phyloP scores from a whole-genome alignment of 2,888 invertebrate genomes.

The Nephrotoma flavescens region DNA sequence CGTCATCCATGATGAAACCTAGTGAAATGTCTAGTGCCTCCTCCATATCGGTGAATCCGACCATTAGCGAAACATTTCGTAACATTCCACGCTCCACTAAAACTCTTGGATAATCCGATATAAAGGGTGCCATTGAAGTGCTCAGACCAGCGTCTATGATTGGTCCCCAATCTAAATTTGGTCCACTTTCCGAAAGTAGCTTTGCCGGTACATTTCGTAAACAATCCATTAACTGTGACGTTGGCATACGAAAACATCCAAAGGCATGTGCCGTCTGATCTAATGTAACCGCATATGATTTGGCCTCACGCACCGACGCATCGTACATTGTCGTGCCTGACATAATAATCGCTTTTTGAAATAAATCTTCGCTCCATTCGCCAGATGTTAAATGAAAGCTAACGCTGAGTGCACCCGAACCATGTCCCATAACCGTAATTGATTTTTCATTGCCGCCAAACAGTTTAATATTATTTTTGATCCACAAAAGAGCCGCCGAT shows the following conservation, averaged over 20 bases:
- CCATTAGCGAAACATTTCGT: slow-evolving; percentile 53
- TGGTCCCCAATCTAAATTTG: slow-evolving; percentile 57
- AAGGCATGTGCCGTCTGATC: slow-evolving; percentile 50
- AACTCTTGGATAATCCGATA: slow-evolving; percentile 49
- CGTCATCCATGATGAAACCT: slow-evolving; percentile 41
- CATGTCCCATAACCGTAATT: slow-evolving; percentile 65
- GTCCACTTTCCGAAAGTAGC: slow-evolving; percentile 44
- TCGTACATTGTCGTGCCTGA: slow-evolving; percentile 57
- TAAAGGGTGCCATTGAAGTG: slow-evolving; percentile 48
- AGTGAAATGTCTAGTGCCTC: slow-evolving; percentile 51
- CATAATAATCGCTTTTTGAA: slow-evolving; percentile 65
- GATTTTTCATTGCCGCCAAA: slow-evolving; percentile 65
- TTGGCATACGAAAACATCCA: slow-evolving; percentile 52
- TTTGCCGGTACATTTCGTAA: slow-evolving; percentile 45
- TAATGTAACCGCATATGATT: slow-evolving; percentile 44
- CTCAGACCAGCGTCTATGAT: slow-evolving; percentile 56
- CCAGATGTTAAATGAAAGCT: slow-evolving; percentile 56
- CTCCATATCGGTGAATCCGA: slow-evolving; percentile 74
- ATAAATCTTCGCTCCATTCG: slow-evolving; percentile 48
- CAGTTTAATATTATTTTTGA: slow-evolving; percentile 54
- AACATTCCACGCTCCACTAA: slow-evolving; percentile 45
- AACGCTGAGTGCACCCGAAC: slow-evolving; percentile 63
- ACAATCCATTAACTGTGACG: slow-evolving; percentile 51
- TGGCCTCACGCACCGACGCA: slow-evolving; percentile 44
- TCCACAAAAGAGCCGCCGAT: slow-evolving; percentile 64